phyloP scores from a whole-genome alignment of 2,797 vertebrate species.

The Poecilia wingei region DNA sequence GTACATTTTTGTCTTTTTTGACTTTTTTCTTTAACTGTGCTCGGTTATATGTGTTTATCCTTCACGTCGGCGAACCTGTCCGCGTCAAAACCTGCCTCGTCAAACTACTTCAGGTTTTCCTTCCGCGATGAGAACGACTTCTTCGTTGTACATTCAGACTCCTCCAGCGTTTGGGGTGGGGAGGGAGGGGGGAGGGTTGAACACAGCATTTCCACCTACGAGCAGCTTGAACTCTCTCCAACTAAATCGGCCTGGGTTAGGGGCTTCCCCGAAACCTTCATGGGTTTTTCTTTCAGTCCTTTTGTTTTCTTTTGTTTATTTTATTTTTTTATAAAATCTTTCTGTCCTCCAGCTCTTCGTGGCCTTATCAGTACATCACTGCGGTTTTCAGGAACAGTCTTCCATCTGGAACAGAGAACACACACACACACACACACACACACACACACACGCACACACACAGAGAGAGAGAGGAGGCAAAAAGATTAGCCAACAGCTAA shows the following conservation, averaged over 20 bases:
- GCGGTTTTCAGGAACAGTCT: constrained; percentile 99
- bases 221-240: constrained; percentile 80
- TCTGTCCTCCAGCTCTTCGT: constrained; percentile 75
- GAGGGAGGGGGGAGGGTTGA: constrained; percentile 21
- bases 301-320: constrained; percentile 70
- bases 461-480: constrained; percentile 20
- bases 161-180: constrained; percentile 62
- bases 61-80: constrained; percentile 79
- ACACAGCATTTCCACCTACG: constrained; percentile 79
- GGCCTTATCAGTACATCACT: constrained; percentile 95
- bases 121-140: constrained; percentile 68
- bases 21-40: constrained; percentile 83
- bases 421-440: constrained; percentile 8
- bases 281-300: constrained; percentile 70
- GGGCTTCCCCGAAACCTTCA: constrained; percentile 83
- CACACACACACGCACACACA: constrained; percentile 32
- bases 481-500: constrained; percentile 67
- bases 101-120: constrained; percentile 66
- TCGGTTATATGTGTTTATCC: constrained; percentile 85
- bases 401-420: constrained; percentile 90
- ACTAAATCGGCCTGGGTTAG: constrained; percentile 77
- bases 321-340: constrained; percentile 60
- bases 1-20: constrained; percentile 68
- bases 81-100: constrained; percentile 63
- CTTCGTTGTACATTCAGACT: constrained; percentile 80